Conservation (phyloP, 2,113 vertebrate species). For the Colius striatus region DNA sequence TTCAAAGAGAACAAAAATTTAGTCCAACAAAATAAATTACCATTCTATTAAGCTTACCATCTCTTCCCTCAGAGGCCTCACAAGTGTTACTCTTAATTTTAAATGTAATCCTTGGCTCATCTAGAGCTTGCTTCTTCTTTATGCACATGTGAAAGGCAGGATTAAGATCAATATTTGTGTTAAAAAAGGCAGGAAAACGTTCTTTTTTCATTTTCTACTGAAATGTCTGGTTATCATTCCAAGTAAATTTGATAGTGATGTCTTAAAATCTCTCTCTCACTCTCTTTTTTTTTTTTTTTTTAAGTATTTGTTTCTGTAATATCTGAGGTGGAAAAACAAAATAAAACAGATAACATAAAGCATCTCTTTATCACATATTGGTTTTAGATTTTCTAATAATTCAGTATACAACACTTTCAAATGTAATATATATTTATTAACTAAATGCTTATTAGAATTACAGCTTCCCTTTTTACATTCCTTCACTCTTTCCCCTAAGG, state of each 20-base stretch:
- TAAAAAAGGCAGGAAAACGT: background rate
- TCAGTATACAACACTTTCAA: background rate
- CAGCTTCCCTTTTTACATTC: conserved; percentile 55
- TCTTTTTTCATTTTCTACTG: conserved; percentile 21
- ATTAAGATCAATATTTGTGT: background rate
- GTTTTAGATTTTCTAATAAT: conserved; percentile 34
- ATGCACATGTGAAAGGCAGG: background rate
- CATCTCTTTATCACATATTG: conserved; percentile 1
- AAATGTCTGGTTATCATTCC: background rate
- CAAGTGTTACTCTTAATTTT: background rate
- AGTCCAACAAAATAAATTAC: background rate
- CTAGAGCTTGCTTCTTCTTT: background rate
- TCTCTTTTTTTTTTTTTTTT: no score
- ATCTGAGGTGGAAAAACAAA: background rate
- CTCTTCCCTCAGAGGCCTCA: background rate
- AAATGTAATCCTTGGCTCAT: background rate
- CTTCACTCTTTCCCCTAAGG: conserved; percentile 34
- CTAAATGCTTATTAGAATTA: conserved; percentile 54
- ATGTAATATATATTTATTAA: conserved; percentile 62
- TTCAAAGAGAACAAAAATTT: background rate
- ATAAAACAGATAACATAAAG: background rate
- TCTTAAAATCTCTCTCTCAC: background rate
- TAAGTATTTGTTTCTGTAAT: background rate
- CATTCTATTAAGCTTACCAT: background rate
- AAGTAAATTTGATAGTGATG: background rate